Percentiles rank a stretch among this genome's conserved stretches.
Conservation (phyloP, 2,113 vertebrate species). For the Rousettus leschenaultii region DNA sequence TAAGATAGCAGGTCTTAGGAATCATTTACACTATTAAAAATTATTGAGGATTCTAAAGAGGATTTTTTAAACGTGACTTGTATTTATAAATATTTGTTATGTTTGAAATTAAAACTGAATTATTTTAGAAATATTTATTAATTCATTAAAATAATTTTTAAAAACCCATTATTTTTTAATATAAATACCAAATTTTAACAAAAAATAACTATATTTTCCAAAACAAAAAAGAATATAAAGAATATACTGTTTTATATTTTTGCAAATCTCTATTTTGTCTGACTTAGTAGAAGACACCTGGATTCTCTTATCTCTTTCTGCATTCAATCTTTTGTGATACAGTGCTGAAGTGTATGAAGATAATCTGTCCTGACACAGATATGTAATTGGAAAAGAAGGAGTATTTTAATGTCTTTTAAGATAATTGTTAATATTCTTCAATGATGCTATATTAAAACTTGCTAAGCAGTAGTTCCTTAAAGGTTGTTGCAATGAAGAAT, state of each 20-base stretch:
- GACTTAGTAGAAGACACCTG: neutral
- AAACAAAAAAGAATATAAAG: neutral
- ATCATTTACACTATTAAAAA: neutral
- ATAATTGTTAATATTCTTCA: neutral
- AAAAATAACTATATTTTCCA: neutral
- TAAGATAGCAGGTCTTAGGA: neutral
- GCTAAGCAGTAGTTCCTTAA: neutral
- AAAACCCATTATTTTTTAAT: neutral
- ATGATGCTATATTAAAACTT: neutral
- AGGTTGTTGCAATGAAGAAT: neutral
- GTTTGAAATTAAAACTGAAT: neutral
- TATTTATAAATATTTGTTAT: neutral
- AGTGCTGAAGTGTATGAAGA: neutral
- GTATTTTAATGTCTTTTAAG: neutral
- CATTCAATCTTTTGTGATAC: neutral
- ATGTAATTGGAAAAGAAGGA: neutral
- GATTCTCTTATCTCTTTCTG: neutral
- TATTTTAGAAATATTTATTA: constrained; percentile 20
- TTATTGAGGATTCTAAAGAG: neutral
- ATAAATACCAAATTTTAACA: neutral
- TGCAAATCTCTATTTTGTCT: neutral
- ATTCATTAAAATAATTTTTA: neutral
- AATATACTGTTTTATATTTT: neutral
- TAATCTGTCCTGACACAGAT: neutral
- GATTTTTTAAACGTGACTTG: neutral